Percentiles rank a stretch among this genome's conserved stretches.
Evolutionary conservation across 2,888 invertebrate genomes (phyloP).

Genomic region (Pammene fasciana): DNA sequence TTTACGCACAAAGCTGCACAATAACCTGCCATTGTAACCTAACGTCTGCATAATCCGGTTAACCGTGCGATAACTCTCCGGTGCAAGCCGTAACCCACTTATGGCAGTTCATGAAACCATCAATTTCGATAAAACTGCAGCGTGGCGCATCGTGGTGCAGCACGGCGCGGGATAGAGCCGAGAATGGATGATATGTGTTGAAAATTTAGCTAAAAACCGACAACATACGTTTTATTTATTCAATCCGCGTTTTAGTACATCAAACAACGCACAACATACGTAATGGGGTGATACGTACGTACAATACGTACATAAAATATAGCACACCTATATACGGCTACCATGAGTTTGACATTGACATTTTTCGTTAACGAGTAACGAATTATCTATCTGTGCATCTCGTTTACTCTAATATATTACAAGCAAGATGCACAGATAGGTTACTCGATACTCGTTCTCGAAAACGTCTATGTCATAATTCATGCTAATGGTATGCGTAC

Average conservation of each 20-base stretch:
- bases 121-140: slow-evolving; percentile 36
- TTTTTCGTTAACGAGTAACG: too few relatives aligned
- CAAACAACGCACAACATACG: background rate
- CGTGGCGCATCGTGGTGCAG: slow-evolving; percentile 28
- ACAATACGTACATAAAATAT: background rate
- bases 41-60: slow-evolving; percentile 12
- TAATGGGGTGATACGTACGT: background rate
- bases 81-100: slow-evolving; percentile 31
- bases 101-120: slow-evolving; percentile 30
- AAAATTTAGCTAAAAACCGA: slow-evolving; percentile 10
- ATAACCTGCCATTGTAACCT: background rate
- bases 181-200: slow-evolving; percentile 22
- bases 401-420: too few relatives aligned
- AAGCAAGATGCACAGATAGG: too few relatives aligned
- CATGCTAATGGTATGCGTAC: background rate
- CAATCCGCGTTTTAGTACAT: background rate
- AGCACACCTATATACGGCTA: too few relatives aligned
- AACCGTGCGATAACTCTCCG: slow-evolving; percentile 14
- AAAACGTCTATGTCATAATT: too few relatives aligned
- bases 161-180: slow-evolving; percentile 20
- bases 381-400: too few relatives aligned
- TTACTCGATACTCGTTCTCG: too few relatives aligned
- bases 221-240: slow-evolving; percentile 18
- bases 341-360: too few relatives aligned
- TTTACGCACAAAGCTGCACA: background rate